These are phyloP conservation scores for Cariama cristata DNA, from an alignment of 2,113 vertebrate species.

Conservation along the genomic window DNA sequence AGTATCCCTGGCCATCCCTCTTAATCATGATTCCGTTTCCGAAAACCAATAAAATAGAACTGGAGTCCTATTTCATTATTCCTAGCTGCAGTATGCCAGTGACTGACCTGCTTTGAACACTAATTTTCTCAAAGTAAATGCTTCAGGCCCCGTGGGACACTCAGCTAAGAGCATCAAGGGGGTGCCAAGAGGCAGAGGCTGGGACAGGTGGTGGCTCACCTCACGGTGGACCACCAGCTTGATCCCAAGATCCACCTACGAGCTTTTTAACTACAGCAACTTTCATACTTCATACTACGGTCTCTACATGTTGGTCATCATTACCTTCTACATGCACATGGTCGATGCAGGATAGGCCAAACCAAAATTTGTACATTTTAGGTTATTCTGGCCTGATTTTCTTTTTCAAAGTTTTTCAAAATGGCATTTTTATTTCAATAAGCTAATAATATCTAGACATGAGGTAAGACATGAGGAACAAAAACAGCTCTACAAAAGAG, in stretches of 20 bases:
- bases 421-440: neutral
- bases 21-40: too few relatives aligned
- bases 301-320: neutral
- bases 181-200: neutral
- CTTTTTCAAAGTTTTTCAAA: neutral
- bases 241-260: neutral
- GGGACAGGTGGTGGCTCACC: neutral
- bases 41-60: neutral
- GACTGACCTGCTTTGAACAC: neutral
- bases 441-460: neutral
- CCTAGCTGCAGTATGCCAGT: neutral
- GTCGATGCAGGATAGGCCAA: neutral
- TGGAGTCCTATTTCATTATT: neutral
- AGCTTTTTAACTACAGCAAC: too few relatives aligned
- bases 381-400: neutral
- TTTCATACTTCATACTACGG: neutral
- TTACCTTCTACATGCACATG: neutral
- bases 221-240: accelerated
- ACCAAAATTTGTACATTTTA: neutral
- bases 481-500: neutral
- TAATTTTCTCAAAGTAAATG: neutral
- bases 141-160: neutral
- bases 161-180: neutral
- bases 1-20: too few relatives aligned
- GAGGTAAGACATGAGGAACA: neutral